These are phyloP conservation scores for Bambusicola thoracicus DNA, from an alignment of 2,113 vertebrate genomes.

Conservation along the genomic window DNA sequence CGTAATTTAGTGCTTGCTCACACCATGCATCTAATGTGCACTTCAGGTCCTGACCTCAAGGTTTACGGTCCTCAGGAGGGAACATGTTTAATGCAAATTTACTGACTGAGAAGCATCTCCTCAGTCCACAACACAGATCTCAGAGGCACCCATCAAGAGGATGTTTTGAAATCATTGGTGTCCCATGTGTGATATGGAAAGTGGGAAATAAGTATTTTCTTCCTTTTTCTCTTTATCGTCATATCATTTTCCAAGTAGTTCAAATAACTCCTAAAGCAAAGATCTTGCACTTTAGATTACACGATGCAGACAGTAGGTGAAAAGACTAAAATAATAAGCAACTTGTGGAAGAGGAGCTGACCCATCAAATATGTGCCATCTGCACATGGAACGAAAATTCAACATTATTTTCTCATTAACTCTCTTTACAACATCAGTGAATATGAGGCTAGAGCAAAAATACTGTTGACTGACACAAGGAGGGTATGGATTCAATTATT, in stretches of 20 bases:
- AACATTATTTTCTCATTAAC: background rate
- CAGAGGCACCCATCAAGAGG: rapidly evolving
- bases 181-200: background rate
- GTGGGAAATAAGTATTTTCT: background rate
- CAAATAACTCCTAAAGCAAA: background rate
- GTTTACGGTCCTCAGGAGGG: background rate
- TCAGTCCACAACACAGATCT: background rate
- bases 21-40: rapidly evolving
- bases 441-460: background rate
- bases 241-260: background rate
- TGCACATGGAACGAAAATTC: background rate
- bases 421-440: background rate
- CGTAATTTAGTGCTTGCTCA: background rate
- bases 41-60: background rate
- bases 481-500: background rate
- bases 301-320: background rate
- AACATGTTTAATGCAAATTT: background rate
- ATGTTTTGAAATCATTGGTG: background rate
- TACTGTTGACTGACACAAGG: background rate
- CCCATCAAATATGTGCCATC: background rate
- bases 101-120: background rate
- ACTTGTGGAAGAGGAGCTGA: background rate
- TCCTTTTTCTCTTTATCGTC: background rate
- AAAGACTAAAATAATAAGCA: background rate
- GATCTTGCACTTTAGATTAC: background rate